Percentiles rank a stretch among this genome's conserved stretches.
Evolutionary conservation across 2,888 invertebrate genomes (phyloP).

Genomic region (Dasypogon diadema): DNA sequence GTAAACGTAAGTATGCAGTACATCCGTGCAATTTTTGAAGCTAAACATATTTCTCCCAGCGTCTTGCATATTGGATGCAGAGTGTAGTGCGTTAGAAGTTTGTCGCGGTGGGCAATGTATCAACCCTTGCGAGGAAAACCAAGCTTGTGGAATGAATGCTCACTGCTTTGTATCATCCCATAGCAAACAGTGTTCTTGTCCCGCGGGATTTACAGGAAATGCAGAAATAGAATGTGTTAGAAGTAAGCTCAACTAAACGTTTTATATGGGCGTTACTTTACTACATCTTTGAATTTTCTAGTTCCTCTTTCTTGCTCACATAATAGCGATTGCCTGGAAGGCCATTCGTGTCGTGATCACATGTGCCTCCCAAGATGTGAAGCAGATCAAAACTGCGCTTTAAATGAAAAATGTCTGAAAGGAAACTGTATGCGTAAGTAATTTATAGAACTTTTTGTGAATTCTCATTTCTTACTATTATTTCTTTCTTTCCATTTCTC

Average conservation of each 20-base stretch:
- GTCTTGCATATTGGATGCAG: conserved; percentile 81
- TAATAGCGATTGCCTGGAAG: conserved; percentile 78
- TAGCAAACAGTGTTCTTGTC: conserved; percentile 84
- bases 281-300: no score
- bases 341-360: conserved; percentile 81
- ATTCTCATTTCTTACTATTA: conserved; percentile 1
- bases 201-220: conserved; percentile 87
- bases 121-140: conserved; percentile 81
- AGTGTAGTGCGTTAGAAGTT: conserved; percentile 83
- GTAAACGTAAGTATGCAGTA: conserved; percentile 76
- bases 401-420: conserved; percentile 88
- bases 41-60: conserved; percentile 69
- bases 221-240: conserved; percentile 86
- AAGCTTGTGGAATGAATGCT: conserved; percentile 87
- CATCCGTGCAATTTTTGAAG: not conserved
- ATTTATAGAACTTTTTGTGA: conserved; percentile 42
- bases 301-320: conserved; percentile 82
- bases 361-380: conserved; percentile 84
- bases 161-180: conserved; percentile 80
- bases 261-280: no score
- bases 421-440: conserved; percentile 83
- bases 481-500: not conserved
- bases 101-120: conserved; percentile 86
- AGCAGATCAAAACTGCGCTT: conserved; percentile 84
- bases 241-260: no score